Evolutionary conservation across 2,888 invertebrate genomes (phyloP).

Genomic region (Plutella xylostella): DNA sequence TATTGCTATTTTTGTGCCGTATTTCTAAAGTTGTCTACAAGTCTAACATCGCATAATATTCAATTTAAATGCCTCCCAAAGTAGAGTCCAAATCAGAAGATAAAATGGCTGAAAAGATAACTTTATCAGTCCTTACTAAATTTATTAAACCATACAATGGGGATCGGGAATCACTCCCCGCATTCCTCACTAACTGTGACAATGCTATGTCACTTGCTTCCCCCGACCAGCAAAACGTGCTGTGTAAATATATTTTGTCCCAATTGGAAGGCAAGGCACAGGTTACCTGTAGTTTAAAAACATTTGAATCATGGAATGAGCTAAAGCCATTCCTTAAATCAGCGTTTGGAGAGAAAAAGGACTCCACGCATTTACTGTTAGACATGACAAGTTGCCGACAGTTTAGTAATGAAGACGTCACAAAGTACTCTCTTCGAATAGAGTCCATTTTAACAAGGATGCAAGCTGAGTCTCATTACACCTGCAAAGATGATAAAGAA

Average conservation of each 20-base stretch:
- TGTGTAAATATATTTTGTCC: not conserved
- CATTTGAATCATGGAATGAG: not conserved
- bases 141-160: conserved; percentile 7
- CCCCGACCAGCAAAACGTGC: not conserved
- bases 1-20: no score
- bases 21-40: no score
- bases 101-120: no score
- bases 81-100: no score
- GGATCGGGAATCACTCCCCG: conserved; percentile 5
- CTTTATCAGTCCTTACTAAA: conserved; percentile 8
- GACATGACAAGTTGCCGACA: not conserved
- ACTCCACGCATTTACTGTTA: not conserved
- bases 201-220: not conserved
- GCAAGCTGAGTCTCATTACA: not conserved
- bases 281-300: not conserved
- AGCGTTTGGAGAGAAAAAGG: not conserved
- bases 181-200: conserved; percentile 3
- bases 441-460: not conserved
- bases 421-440: not conserved
- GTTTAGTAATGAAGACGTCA: not conserved
- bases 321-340: not conserved
- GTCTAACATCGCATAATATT: no score
- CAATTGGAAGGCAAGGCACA: not conserved
- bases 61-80: no score
- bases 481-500: not conserved